Evolutionary conservation across 2,113 vertebrate genomes (phyloP).

Genomic region (Mugil cephalus): DNA sequence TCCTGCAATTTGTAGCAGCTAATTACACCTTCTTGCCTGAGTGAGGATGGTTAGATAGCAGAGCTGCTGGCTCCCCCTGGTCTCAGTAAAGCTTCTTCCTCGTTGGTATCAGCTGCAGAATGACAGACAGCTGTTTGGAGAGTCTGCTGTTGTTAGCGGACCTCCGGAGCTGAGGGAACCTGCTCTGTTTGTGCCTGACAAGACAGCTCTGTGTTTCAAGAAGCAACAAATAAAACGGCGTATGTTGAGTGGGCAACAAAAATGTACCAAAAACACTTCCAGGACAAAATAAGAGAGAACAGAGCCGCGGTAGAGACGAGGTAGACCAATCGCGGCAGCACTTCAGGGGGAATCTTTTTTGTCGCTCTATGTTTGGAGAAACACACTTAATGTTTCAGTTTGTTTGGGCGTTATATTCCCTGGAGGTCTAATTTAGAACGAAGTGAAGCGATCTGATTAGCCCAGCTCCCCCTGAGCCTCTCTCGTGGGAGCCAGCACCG

Average conservation of each 20-base stretch:
- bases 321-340: conserved; percentile 40
- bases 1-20: conserved; percentile 64
- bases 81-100: conserved; percentile 17
- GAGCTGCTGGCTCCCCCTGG: conserved; percentile 33
- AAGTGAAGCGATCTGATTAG: conserved; percentile 75
- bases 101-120: neutral
- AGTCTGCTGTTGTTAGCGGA: conserved; percentile 26
- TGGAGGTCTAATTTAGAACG: conserved; percentile 76
- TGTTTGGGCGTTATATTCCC: conserved; percentile 76
- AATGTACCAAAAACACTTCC: conserved; percentile 54
- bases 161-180: conserved; percentile 30
- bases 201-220: conserved; percentile 42
- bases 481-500: conserved; percentile 63
- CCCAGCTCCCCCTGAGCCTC: conserved; percentile 55
- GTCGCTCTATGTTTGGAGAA: conserved; percentile 56
- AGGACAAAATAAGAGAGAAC: conserved; percentile 51
- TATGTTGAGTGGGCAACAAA: conserved; percentile 24
- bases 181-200: conserved; percentile 34
- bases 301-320: conserved; percentile 27
- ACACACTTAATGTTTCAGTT: conserved; percentile 71
- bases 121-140: conserved; percentile 48
- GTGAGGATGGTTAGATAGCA: conserved; percentile 28
- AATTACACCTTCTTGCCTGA: conserved; percentile 65
- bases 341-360: conserved; percentile 48
- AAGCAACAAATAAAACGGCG: conserved; percentile 14